Evolutionary conservation across 2,888 invertebrate genomes (phyloP).

Genomic region (Subacronicta megacephala): DNA sequence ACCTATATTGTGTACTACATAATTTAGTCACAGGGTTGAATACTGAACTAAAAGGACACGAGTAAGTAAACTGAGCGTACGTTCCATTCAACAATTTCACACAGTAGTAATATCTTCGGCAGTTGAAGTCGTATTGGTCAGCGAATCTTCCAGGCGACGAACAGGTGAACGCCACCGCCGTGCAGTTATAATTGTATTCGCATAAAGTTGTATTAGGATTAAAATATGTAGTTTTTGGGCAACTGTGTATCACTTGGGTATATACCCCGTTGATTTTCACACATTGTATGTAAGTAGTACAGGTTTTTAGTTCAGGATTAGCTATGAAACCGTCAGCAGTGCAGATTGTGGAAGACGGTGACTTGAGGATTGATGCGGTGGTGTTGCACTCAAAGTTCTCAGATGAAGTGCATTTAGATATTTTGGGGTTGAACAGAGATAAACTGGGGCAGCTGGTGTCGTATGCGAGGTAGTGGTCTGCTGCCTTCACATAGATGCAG

Average conservation of each 20-base stretch:
- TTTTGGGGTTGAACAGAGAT: conserved; percentile 15
- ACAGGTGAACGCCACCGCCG: conserved; percentile 3
- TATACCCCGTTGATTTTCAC: conserved; percentile 16
- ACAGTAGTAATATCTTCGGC: conserved; percentile 24
- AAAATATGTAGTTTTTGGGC: conserved; percentile 19
- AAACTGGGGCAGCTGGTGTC: conserved; percentile 13
- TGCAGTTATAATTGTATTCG: conserved; percentile 14
- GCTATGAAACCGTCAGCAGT: conserved; percentile 19
- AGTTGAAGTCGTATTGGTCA: conserved; percentile 6
- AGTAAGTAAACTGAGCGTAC: conserved; percentile 16
- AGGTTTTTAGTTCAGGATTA: conserved; percentile 14
- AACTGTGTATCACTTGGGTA: conserved; percentile 17
- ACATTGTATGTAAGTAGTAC: conserved; percentile 31
- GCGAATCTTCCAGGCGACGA: conserved; percentile 19
- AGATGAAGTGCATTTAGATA: conserved; percentile 13
- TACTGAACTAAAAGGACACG: conserved; percentile 12
- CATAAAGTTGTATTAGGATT: conserved; percentile 35
- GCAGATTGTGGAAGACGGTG: conserved; percentile 1
- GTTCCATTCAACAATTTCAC: conserved; percentile 19
- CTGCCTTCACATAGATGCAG: conserved; percentile 18
- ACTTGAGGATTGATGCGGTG: neutral
- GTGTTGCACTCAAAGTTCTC: conserved; percentile 2
- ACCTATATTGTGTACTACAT: conserved; percentile 12
- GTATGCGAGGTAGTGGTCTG: conserved; percentile 10
- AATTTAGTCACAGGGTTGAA: conserved; percentile 17